Evolutionary conservation across 2,888 invertebrate genomes (phyloP).

Genomic region (Orthosia gothica): DNA sequence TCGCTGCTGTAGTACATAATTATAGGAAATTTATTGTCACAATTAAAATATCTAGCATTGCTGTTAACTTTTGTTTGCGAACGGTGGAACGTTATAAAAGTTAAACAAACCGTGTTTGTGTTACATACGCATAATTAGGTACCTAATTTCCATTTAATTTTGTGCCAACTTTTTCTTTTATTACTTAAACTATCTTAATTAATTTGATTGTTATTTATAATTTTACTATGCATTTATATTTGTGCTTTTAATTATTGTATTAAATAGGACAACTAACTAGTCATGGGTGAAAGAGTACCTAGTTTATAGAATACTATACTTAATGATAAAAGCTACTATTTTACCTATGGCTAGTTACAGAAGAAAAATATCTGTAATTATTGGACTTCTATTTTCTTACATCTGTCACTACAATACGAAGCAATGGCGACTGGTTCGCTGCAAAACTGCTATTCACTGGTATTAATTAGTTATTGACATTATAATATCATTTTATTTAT

Average conservation of each 20-base stretch:
- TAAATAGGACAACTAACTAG: constrained; percentile 15
- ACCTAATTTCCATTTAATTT: constrained; percentile 54
- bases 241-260: constrained; percentile 37
- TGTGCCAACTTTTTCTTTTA: constrained; percentile 46
- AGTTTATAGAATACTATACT: constrained; percentile 16
- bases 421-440: neutral
- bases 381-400: constrained; percentile 32
- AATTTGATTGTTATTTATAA: constrained; percentile 41
- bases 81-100: constrained; percentile 46
- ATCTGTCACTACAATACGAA: neutral
- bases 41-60: constrained; percentile 66
- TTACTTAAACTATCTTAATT: constrained; percentile 46
- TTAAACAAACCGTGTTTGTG: constrained; percentile 51
- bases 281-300: constrained; percentile 10
- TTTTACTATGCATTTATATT: constrained; percentile 37
- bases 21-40: constrained; percentile 65
- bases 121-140: constrained; percentile 54
- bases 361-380: constrained; percentile 9
- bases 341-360: neutral
- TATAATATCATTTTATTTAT: neutral
- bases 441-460: constrained; percentile 21
- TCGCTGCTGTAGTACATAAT: constrained; percentile 56
- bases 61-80: constrained; percentile 60
- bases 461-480: constrained; percentile 11
- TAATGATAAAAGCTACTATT: neutral